These are phyloP conservation scores for Ennomos erosarius DNA, from an alignment of 2,888 invertebrate genomes.

Conservation along the genomic window DNA sequence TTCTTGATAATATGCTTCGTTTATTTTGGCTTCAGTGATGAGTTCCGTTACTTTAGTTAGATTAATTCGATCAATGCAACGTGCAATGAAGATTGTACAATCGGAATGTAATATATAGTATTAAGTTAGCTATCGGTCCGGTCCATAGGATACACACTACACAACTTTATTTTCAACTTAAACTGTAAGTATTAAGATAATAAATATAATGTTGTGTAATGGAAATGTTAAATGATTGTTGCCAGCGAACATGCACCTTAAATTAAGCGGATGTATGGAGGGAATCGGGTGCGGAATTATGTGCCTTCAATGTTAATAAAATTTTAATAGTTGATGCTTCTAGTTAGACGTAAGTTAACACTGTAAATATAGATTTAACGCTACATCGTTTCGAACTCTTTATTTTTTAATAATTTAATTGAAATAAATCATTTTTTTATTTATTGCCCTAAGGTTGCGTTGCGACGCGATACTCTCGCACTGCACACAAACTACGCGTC, in stretches of 20 bases:
- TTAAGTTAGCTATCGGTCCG: slow-evolving; percentile 69
- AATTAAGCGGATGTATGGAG: slow-evolving; percentile 64
- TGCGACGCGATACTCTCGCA: slow-evolving; percentile 39
- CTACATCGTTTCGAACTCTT: slow-evolving; percentile 71
- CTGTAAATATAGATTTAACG: slow-evolving; percentile 80
- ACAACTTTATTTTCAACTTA: slow-evolving; percentile 32
- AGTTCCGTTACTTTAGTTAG: slow-evolving; percentile 12
- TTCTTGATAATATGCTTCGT: slow-evolving; percentile 1
- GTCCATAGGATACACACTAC: slow-evolving; percentile 50
- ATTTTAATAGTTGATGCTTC: slow-evolving; percentile 83
- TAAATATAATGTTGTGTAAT: slow-evolving; percentile 51
- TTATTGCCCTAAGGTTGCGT: slow-evolving; percentile 73
- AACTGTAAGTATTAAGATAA: slow-evolving; percentile 36
- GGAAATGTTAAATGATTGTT: slow-evolving; percentile 56
- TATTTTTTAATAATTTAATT: slow-evolving; percentile 81
- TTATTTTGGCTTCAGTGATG: slow-evolving; percentile 21
- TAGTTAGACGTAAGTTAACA: slow-evolving; percentile 78
- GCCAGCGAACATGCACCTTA: slow-evolving; percentile 67
- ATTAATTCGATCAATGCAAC: slow-evolving; percentile 30
- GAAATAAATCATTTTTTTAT: slow-evolving; percentile 65
- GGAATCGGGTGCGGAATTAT: slow-evolving; percentile 83
- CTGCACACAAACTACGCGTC: slow-evolving; percentile 28
- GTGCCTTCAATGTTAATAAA: slow-evolving; percentile 85
- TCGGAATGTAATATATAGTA: slow-evolving; percentile 48
- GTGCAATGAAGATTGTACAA: slow-evolving; percentile 48